Evolutionary conservation across 1,140 invertebrate genomes (phyloP).

Genomic region (Brachionus rotundiformis): DNA sequence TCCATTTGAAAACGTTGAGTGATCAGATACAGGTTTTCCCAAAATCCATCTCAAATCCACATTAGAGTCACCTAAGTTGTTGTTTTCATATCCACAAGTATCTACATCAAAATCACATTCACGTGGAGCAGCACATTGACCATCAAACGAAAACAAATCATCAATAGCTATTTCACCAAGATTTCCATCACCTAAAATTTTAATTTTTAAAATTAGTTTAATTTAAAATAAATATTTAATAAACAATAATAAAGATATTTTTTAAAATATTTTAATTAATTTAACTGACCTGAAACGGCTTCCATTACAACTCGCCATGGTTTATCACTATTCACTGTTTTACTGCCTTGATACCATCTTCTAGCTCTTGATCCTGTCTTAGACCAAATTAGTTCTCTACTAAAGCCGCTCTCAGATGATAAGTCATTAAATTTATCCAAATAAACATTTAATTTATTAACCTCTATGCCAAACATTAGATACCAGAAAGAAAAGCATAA

Average conservation of each 20-base stretch:
- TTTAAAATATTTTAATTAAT: too few species aligned
- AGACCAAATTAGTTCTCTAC: conserved; percentile 57
- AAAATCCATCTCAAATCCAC: background rate
- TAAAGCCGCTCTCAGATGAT: background rate
- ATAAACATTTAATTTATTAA: conserved; percentile 57
- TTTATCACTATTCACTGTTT: conserved; percentile 53
- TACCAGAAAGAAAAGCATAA: conserved; percentile 25
- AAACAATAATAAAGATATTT: too few species aligned
- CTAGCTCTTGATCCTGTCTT: conserved; percentile 57
- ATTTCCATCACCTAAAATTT: conserved; percentile 2
- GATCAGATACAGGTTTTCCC: conserved; percentile 18
- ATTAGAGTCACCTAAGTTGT: background rate
- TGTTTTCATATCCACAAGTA: conserved; percentile 56
- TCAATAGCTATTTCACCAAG: conserved; percentile 53
- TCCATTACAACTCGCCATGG: conserved; percentile 34
- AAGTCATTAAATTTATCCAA: conserved; percentile 42
- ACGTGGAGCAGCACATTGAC: conserved; percentile 53
- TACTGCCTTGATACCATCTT: conserved; percentile 56
- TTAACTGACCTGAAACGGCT: background rate
- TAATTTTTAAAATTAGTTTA: too few species aligned
- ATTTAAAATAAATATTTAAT: too few species aligned
- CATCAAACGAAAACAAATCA: conserved; percentile 54
- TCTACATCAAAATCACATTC: conserved; percentile 59
- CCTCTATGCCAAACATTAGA: conserved; percentile 53
- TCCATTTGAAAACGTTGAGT: background rate